These are phyloP conservation scores for Edolisoma coerulescens DNA, from an alignment of 2,113 vertebrate species.

Conservation along the genomic window DNA sequence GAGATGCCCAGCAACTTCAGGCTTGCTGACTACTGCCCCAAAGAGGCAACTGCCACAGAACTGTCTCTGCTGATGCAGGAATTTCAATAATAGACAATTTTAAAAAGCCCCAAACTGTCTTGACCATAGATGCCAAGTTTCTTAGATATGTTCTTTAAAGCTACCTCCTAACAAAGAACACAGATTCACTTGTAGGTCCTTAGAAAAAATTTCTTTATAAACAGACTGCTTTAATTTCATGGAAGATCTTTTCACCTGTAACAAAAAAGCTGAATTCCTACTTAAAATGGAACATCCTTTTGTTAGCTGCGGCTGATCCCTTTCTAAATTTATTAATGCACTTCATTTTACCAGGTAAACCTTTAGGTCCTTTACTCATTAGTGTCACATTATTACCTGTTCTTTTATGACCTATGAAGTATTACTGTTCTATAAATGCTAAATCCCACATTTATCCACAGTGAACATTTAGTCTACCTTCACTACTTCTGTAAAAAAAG, in stretches of 20 bases:
- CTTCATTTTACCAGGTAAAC: constrained; percentile 33
- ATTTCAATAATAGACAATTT: not conserved
- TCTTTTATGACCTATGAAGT: not conserved
- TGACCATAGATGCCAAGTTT: not conserved
- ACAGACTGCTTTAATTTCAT: not conserved
- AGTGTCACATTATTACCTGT: not conserved
- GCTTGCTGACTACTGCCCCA: not conserved
- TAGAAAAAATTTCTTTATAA: not conserved
- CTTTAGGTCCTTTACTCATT: constrained; percentile 27
- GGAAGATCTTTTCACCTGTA: not conserved
- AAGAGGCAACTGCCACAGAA: not conserved
- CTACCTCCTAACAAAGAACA: not conserved
- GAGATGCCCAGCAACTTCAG: not conserved
- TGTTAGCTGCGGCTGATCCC: not conserved
- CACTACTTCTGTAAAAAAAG: not conserved
- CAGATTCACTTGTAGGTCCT: not conserved
- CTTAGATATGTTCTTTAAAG: constrained; percentile 5
- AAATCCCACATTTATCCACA: constrained; percentile 4
- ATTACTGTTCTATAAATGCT: constrained; percentile 3
- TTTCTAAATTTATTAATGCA: not conserved
- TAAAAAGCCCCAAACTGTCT: not conserved
- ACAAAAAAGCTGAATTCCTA: not conserved
- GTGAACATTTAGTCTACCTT: not conserved
- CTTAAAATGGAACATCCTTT: not conserved
- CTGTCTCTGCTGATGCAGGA: not conserved